Conservation (phyloP, 2,888 invertebrate species). For the Bugulina stolonifera region DNA sequence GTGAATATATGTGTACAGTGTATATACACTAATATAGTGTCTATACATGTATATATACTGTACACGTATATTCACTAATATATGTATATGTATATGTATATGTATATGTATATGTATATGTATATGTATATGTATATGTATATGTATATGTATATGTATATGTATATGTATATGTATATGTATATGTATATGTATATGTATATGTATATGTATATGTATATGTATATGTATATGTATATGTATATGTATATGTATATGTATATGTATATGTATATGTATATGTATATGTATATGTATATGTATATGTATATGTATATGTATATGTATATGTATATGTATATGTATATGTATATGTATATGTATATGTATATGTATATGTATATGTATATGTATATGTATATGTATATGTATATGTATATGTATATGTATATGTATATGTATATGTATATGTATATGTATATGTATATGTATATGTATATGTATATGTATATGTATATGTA, state of each 20-base stretch:
- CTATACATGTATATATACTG: not conserved
- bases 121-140: not conserved
- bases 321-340: no score
- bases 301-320: not conserved
- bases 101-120: not conserved
- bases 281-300: constrained; percentile 12
- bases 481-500: no score
- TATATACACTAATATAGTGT: not conserved
- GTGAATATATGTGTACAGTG: not conserved
- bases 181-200: not conserved
- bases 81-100: not conserved
- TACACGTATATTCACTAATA: no score
- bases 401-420: no score
- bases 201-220: not conserved
- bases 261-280: constrained; percentile 16
- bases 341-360: no score
- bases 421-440: no score
- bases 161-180: not conserved
- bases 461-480: no score
- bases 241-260: constrained; percentile 6
- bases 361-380: no score
- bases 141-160: not conserved
- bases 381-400: no score
- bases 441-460: no score
- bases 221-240: not conserved